A percentile compares a stretch with the other conserved stretches of the same genome.
phyloP scores from a whole-genome alignment of 2,113 vertebrate species.

The Leiothrix lutea region DNA sequence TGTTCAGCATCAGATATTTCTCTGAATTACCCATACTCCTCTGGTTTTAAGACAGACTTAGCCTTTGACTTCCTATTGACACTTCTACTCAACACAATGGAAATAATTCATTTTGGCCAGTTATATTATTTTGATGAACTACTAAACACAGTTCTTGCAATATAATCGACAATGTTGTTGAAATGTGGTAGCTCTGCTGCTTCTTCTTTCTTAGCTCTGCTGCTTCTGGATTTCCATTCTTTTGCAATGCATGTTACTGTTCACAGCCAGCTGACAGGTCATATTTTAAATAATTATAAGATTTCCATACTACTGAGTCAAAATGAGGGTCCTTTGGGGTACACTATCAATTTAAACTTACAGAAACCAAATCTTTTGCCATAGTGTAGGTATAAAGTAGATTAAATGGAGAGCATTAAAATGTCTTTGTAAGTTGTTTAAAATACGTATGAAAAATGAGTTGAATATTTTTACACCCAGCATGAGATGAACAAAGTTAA shows the following conservation, averaged over 20 bases:
- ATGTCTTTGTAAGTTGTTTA: not conserved
- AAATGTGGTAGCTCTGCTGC: not conserved
- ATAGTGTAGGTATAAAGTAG: not conserved
- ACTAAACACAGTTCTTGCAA: not conserved
- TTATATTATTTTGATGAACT: not conserved
- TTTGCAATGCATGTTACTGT: not conserved
- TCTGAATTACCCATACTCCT: not conserved
- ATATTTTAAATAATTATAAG: not conserved
- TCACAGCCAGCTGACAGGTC: not conserved
- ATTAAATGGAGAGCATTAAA: not conserved
- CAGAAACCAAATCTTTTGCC: not conserved
- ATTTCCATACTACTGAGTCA: not conserved
- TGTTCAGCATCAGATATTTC: not conserved
- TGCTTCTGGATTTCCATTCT: not conserved
- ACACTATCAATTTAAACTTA: not conserved
- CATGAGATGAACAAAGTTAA: not conserved
- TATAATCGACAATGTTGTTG: not conserved
- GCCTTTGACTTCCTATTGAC: not conserved
- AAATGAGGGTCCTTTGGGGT: not conserved
- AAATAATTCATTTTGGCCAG: not conserved
- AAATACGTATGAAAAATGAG: not conserved
- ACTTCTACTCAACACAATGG: not conserved
- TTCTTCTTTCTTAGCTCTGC: not conserved
- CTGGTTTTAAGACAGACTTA: not conserved
- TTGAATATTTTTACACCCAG: not conserved